These are phyloP conservation scores for Metaphire vulgaris DNA, from an alignment of 1,140 invertebrate species.

Conservation along the genomic window DNA sequence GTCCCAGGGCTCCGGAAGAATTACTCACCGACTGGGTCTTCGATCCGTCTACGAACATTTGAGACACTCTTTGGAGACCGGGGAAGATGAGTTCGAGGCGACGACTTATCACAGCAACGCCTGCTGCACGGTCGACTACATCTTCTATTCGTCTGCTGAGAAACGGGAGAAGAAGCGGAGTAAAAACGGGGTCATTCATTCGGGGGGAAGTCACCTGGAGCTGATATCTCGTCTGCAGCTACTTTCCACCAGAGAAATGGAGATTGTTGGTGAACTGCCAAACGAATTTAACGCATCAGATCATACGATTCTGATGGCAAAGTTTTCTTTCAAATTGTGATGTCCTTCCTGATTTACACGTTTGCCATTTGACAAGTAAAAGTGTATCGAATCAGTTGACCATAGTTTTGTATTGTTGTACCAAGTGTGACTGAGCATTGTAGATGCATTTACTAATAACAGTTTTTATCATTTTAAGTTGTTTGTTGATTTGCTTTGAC, in stretches of 20 bases:
- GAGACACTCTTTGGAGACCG: conserved; percentile 12
- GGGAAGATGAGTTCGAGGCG: conserved; percentile 24
- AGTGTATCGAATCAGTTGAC: too few relatives aligned
- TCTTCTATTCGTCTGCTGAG: conserved; percentile 42
- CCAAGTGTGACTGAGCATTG: too few relatives aligned
- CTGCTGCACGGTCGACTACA: conserved; percentile 48
- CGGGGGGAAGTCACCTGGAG: neutral
- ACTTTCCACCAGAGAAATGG: neutral
- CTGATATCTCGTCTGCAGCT: conserved; percentile 1
- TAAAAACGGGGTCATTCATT: neutral
- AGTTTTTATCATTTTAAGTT: too few relatives aligned
- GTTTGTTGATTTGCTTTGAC: too few relatives aligned
- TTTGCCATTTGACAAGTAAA: too few relatives aligned
- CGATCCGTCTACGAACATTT: conserved; percentile 43
- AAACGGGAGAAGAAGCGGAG: neutral
- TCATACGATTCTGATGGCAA: conserved; percentile 7
- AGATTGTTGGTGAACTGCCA: neutral
- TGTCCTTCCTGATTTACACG: too few relatives aligned
- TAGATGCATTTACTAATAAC: too few relatives aligned
- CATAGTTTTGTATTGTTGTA: too few relatives aligned
- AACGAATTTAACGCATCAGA: conserved; percentile 9
- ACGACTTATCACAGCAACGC: conserved; percentile 41
- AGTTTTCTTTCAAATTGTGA: conserved; percentile 8
- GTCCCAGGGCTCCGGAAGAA: conserved; percentile 27
- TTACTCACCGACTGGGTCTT: conserved; percentile 46